phyloP scores from a whole-genome alignment of 1,140 invertebrate species.

The Drosophila pruinosa region DNA sequence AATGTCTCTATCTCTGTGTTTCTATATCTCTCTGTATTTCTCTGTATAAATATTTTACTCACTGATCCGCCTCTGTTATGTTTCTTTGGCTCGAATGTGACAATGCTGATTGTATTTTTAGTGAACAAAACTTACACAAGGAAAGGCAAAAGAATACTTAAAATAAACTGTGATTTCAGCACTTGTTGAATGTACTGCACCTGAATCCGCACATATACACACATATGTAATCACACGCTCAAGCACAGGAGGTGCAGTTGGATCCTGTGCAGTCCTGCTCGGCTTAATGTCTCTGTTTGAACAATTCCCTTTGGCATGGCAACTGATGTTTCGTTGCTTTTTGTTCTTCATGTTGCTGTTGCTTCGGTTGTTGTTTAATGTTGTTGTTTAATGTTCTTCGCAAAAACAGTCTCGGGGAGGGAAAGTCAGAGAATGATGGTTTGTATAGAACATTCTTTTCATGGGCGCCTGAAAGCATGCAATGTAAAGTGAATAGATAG shows the following conservation, averaged over 20 bases:
- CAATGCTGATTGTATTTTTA: constrained; percentile 47
- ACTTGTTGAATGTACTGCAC: constrained; percentile 77
- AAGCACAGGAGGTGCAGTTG: constrained; percentile 5
- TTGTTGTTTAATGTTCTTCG: constrained; percentile 12
- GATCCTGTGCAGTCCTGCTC: neutral
- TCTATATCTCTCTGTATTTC: neutral
- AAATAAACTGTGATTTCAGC: constrained; percentile 59
- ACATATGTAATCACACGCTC: constrained; percentile 6
- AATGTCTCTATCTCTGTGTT: constrained; percentile 15
- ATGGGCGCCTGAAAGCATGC: neutral
- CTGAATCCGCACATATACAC: constrained; percentile 37
- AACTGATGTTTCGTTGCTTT: constrained; percentile 44
- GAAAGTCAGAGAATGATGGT: constrained; percentile 3
- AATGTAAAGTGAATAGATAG: neutral
- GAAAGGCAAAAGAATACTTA: constrained; percentile 24
- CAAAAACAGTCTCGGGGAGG: neutral
- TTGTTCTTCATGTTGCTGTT: constrained; percentile 13
- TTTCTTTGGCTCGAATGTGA: constrained; percentile 38
- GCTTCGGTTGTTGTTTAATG: constrained; percentile 10
- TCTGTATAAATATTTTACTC: constrained; percentile 16
- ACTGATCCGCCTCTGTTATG: constrained; percentile 24
- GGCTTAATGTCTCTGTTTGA: constrained; percentile 53
- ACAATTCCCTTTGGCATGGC: constrained; percentile 36
- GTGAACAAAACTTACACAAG: constrained; percentile 16
- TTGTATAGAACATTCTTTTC: neutral